These are phyloP conservation scores for Dolichotis patagonum DNA, from an alignment of 2,113 vertebrate genomes.

Conservation along the genomic window DNA sequence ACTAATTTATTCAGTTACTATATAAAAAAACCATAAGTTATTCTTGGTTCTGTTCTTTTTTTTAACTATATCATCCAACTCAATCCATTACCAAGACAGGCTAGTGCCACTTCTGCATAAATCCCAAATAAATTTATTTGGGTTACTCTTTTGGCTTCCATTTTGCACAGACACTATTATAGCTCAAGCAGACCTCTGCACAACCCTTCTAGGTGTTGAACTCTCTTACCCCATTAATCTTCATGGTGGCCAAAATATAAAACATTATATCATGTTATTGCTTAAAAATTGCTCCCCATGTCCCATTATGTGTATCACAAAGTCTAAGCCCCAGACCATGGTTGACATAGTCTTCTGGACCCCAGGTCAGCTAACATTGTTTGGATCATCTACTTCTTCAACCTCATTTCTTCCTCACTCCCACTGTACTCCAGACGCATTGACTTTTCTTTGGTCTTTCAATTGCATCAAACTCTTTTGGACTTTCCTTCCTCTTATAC, in stretches of 20 bases:
- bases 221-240: neutral
- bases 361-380: neutral
- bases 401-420: neutral
- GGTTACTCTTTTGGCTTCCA: neutral
- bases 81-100: neutral
- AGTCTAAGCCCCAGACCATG: neutral
- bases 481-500: neutral
- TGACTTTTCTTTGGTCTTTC: slow-evolving; percentile 7
- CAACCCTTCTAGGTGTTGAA: neutral
- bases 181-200: neutral
- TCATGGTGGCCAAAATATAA: neutral
- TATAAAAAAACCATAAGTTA: neutral
- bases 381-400: neutral
- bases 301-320: neutral
- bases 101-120: neutral
- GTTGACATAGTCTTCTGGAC: neutral
- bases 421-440: neutral
- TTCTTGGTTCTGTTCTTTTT: slow-evolving; percentile 8
- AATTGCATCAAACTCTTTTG: neutral
- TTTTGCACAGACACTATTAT: neutral
- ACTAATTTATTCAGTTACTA: slow-evolving; percentile 12
- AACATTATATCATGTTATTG: neutral
- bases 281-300: neutral
- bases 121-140: neutral
- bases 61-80: neutral